Conservation (phyloP, 1,140 invertebrate species). For the Tyrophagus putrescentiae region DNA sequence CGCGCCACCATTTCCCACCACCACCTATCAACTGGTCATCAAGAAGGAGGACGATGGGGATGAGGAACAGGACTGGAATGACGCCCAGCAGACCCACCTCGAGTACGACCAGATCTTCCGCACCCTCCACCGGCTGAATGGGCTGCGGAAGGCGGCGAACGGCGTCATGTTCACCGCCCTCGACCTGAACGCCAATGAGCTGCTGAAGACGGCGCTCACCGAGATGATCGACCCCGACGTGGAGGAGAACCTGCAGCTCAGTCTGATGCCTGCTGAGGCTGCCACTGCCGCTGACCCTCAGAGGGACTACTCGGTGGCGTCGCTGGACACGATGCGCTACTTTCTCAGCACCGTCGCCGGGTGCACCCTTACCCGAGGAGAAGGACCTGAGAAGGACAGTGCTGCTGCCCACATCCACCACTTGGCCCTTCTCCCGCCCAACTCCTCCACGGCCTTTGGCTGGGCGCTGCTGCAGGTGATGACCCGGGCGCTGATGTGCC, state of each 20-base stretch:
- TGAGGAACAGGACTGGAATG: too few species aligned
- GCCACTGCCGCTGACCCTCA: too few species aligned
- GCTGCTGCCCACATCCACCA: too few species aligned
- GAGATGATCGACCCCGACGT: not conserved
- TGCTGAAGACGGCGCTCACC: not conserved
- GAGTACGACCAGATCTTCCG: not conserved
- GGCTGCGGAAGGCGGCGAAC: not conserved
- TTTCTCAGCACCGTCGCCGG: too few species aligned
- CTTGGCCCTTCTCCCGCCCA: not conserved
- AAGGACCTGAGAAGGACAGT: too few species aligned
- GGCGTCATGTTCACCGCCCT: not conserved
- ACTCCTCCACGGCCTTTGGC: not conserved
- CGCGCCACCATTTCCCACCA: too few species aligned
- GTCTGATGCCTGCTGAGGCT: too few species aligned
- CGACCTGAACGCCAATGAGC: not conserved
- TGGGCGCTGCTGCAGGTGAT: not conserved
- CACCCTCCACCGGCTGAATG: not conserved
- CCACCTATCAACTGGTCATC: too few species aligned
- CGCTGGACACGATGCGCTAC: too few species aligned
- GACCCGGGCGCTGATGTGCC: not conserved
- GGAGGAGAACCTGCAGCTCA: not conserved
- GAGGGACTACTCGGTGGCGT: too few species aligned
- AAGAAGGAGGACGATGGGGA: too few species aligned
- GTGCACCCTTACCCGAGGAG: too few species aligned
- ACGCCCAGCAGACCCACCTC: not conserved